A percentile compares a stretch with the other conserved stretches of the same genome.
phyloP scores from a whole-genome alignment of 2,113 vertebrate species.

The Bungarus multicinctus region DNA sequence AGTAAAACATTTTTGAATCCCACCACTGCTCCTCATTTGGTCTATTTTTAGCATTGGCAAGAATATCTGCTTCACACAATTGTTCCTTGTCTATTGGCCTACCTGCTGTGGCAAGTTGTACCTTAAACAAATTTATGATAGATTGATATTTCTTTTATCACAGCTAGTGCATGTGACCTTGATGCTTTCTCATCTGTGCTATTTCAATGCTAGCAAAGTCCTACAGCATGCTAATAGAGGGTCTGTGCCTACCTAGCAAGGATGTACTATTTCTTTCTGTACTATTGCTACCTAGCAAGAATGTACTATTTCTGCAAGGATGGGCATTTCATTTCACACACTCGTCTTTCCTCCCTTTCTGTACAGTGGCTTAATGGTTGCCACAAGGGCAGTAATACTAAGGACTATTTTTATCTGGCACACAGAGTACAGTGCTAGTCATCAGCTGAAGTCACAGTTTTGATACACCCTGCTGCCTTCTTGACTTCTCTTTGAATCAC shows the following conservation, averaged over 20 bases:
- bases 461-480: background rate
- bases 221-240: background rate
- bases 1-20: no score
- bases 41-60: background rate
- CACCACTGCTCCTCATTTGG: background rate
- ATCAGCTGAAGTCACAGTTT: background rate
- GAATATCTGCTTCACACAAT: background rate
- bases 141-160: background rate
- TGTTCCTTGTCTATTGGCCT: background rate
- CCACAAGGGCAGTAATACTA: background rate
- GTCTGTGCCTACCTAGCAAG: background rate
- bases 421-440: background rate
- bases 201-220: background rate
- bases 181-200: background rate
- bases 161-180: background rate
- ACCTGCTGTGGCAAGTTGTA: background rate
- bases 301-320: background rate
- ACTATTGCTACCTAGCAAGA: background rate
- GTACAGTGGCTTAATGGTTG: background rate
- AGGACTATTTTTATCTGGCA: background rate
- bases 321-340: background rate
- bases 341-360: background rate
- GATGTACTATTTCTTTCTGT: background rate
- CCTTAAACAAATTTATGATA: background rate
- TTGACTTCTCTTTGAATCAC: background rate